Conservation (phyloP, 2,888 invertebrate species). For the Mantis religiosa region DNA sequence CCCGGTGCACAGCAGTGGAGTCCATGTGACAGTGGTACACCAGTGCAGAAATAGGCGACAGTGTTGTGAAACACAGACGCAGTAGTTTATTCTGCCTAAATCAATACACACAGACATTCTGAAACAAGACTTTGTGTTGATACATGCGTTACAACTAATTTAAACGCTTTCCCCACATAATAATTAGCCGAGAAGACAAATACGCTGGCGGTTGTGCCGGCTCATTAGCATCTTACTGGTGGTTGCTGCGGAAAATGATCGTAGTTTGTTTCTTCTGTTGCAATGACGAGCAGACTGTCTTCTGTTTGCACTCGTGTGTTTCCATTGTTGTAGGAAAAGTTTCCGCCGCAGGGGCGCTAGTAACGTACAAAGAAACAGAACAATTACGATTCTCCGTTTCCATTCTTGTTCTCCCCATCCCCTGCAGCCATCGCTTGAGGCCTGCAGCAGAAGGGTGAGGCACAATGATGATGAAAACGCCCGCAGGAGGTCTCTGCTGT, state of each 20-base stretch:
- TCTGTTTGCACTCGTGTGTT: neutral
- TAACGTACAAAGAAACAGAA: neutral
- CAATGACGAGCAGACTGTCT: neutral
- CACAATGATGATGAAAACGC: slow-evolving; percentile 23
- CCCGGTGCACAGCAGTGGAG: too few relatives aligned
- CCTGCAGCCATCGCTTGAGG: neutral
- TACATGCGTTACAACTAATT: neutral
- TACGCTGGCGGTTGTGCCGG: neutral
- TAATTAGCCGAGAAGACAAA: neutral
- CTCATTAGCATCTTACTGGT: neutral
- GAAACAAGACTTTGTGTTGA: neutral
- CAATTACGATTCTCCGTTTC: neutral
- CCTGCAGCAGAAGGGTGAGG: neutral
- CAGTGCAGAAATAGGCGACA: too few relatives aligned
- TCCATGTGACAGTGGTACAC: too few relatives aligned
- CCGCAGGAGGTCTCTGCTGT: slow-evolving; percentile 22
- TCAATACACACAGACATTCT: neutral
- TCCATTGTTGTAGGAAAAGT: neutral
- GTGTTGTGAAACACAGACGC: neutral
- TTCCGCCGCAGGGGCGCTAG: neutral
- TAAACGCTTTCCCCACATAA: neutral
- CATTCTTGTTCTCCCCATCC: neutral
- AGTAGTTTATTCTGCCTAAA: neutral
- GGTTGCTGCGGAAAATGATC: neutral
- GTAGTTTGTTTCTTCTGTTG: neutral